Evolutionary conservation across 2,888 invertebrate species (phyloP).

Genomic region (Anoncus sp.): DNA sequence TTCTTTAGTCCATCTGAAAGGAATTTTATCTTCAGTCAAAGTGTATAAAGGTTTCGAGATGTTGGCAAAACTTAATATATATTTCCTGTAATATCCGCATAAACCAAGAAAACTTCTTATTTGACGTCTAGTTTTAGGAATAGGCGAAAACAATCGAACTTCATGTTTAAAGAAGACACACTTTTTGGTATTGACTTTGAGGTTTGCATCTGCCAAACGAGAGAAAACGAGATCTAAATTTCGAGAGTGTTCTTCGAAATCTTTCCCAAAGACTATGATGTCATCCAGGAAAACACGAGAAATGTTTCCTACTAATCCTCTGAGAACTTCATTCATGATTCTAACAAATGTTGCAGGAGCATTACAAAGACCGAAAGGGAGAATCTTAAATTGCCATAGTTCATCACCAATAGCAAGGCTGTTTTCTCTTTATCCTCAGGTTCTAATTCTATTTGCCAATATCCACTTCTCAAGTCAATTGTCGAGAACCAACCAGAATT

Average conservation of each 20-base stretch:
- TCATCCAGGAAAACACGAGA: conserved; percentile 62
- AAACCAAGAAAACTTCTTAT: conserved; percentile 15
- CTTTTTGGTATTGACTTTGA: conserved; percentile 6
- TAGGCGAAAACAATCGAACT: conserved; percentile 25
- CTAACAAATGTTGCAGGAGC: conserved; percentile 38
- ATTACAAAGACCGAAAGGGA: conserved; percentile 49
- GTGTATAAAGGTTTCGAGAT: conserved; percentile 26
- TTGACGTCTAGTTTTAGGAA: conserved; percentile 20
- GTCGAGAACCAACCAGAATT: background rate
- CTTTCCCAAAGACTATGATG: conserved; percentile 57
- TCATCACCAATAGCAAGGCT: conserved; percentile 6
- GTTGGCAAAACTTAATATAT: conserved; percentile 10
- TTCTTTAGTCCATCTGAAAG: background rate
- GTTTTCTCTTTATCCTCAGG: conserved; percentile 1
- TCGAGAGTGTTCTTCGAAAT: conserved; percentile 54
- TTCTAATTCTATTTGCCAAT: background rate
- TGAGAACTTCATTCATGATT: conserved; percentile 40
- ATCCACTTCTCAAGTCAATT: background rate
- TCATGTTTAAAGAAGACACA: background rate
- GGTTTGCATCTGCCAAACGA: background rate
- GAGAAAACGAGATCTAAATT: conserved; percentile 26
- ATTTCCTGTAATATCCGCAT: conserved; percentile 31
- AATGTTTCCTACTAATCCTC: conserved; percentile 66
- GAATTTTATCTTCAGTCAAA: conserved; percentile 19
- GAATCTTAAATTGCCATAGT: conserved; percentile 38